Percentiles rank a stretch among this genome's conserved stretches.
Conservation (phyloP, 2,888 invertebrate genomes). For the Thereva unica region DNA sequence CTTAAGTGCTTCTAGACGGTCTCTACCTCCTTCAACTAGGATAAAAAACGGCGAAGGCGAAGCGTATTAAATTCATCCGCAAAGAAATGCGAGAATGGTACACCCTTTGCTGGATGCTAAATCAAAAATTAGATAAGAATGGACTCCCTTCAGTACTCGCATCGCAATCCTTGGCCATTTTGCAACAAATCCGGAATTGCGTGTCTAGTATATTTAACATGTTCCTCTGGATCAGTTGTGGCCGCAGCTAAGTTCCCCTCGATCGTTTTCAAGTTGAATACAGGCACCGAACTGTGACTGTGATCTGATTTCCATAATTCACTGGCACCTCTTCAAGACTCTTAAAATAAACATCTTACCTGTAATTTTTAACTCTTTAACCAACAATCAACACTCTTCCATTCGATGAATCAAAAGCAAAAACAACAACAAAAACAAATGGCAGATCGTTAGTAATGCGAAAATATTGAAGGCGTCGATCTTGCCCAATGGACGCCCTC, state of each 20-base stretch:
- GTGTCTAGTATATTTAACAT: constrained; percentile 9
- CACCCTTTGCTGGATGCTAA: background rate
- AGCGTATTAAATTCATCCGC: too few species aligned
- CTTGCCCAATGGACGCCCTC: background rate
- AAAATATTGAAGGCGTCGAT: constrained; percentile 16
- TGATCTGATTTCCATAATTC: constrained; percentile 34
- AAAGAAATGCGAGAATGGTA: too few species aligned
- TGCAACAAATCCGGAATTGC: constrained; percentile 34
- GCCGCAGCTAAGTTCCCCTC: background rate
- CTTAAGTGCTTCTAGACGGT: too few species aligned
- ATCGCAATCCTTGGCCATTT: constrained; percentile 17
- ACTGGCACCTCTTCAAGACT: constrained; percentile 5
- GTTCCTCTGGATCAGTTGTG: constrained; percentile 18
- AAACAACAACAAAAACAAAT: background rate
- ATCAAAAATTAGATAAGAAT: constrained; percentile 16
- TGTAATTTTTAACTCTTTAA: background rate
- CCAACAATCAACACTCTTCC: too few species aligned
- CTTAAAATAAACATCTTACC: constrained; percentile 20
- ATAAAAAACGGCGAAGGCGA: too few species aligned
- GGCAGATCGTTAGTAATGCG: background rate
- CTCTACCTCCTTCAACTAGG: too few species aligned
- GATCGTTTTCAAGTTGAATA: constrained; percentile 29
- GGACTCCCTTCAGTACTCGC: background rate
- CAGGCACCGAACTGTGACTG: constrained; percentile 26
- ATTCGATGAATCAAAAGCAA: background rate